phyloP scores from a whole-genome alignment of 2,888 invertebrate species.

The Polymixis lichenea region DNA sequence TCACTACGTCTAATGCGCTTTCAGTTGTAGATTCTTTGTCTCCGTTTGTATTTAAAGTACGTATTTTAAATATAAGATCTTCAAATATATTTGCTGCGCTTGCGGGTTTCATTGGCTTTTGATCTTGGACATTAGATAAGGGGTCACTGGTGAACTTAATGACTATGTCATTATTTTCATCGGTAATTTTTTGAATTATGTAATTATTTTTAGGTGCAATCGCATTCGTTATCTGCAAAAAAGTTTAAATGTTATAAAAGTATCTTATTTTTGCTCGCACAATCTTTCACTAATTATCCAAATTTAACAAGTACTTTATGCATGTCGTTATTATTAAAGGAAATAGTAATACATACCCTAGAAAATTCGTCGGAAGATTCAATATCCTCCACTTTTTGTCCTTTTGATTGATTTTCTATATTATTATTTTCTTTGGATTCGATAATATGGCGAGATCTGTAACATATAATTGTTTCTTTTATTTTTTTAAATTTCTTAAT shows the following conservation, averaged over 20 bases:
- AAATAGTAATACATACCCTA: constrained; percentile 1
- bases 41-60: neutral
- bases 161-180: neutral
- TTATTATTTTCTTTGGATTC: constrained; percentile 3
- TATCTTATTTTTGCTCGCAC: neutral
- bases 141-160: neutral
- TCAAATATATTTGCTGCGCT: constrained; percentile 5
- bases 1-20: neutral
- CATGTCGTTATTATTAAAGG: neutral
- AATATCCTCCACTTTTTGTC: neutral
- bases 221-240: constrained; percentile 8
- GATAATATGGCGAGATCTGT: constrained; percentile 9
- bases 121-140: neutral
- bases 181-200: neutral
- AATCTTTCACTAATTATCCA: neutral
- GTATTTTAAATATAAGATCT: constrained; percentile 24
- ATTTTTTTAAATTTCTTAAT: neutral
- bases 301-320: too few species aligned
- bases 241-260: neutral
- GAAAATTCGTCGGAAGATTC: constrained; percentile 12
- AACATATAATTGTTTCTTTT: neutral
- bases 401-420: neutral
- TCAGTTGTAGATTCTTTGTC: neutral
- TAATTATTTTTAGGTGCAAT: constrained; percentile 14
- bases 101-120: neutral